Conservation (phyloP, 2,888 invertebrate species). For the Hirudinaria manillensis region DNA sequence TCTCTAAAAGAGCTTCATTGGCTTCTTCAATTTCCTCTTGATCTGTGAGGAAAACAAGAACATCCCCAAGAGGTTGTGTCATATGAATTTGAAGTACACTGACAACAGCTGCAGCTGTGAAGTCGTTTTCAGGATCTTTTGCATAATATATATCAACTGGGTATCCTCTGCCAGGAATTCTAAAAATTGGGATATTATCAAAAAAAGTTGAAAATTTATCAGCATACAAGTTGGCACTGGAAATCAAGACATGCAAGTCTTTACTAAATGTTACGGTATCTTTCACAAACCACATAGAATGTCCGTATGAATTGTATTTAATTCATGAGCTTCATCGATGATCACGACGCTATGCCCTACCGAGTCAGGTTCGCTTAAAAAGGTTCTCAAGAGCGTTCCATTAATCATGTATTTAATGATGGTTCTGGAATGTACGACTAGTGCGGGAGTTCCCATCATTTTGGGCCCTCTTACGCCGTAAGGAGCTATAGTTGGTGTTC, state of each 20-base stretch:
- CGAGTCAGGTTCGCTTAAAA: constrained; percentile 91
- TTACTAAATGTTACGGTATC: constrained; percentile 84
- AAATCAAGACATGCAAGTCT: constrained; percentile 89
- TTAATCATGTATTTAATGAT: constrained; percentile 98
- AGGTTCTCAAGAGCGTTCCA: constrained; percentile 92
- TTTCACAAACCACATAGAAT: constrained; percentile 87
- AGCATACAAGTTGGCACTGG: constrained; percentile 94
- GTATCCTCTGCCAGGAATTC: constrained; percentile 92
- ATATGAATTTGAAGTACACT: constrained; percentile 95
- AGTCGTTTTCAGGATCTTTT: constrained; percentile 97
- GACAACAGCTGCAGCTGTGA: constrained; percentile 94
- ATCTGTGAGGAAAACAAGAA: constrained; percentile 90
- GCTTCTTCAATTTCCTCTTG: constrained; percentile 59
- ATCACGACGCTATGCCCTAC: constrained; percentile 95
- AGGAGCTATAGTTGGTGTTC: no score
- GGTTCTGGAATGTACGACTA: no score
- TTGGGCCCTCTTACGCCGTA: no score
- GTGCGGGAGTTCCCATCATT: no score
- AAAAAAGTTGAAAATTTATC: constrained; percentile 96
- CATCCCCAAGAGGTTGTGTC: constrained; percentile 89
- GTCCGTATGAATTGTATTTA: constrained; percentile 95
- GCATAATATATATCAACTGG: constrained; percentile 98
- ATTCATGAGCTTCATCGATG: constrained; percentile 97
- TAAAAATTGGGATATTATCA: constrained; percentile 94
- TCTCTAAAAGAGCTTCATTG: constrained; percentile 63